Conservation (phyloP, 1,140 invertebrate genomes). For the Latrodectus geometricus region DNA sequence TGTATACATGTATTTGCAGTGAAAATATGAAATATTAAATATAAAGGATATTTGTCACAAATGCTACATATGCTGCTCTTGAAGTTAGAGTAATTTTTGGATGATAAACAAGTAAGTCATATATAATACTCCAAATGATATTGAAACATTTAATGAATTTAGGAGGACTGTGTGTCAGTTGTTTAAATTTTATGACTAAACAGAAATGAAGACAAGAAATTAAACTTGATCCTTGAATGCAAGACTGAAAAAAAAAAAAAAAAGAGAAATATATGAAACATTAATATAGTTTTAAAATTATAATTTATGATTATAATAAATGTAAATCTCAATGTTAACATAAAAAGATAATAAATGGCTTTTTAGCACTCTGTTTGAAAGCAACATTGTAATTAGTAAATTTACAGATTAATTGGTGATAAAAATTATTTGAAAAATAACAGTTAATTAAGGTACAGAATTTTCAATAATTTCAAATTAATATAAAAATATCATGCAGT, state of each 20-base stretch:
- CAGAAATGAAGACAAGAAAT: constrained; percentile 17
- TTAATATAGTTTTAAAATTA: too few species aligned
- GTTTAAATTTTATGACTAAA: background rate
- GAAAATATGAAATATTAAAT: background rate
- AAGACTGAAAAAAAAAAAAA: background rate
- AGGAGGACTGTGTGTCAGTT: background rate
- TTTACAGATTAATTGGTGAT: background rate
- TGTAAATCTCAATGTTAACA: too few species aligned
- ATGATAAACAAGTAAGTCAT: constrained; percentile 30
- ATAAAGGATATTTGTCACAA: constrained; percentile 55
- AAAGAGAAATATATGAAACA: too few species aligned
- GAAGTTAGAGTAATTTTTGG: background rate
- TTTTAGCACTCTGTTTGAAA: too few species aligned
- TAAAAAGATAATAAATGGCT: too few species aligned
- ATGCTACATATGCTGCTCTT: background rate
- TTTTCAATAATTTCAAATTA: too few species aligned
- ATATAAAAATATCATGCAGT: too few species aligned
- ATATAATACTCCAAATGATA: constrained; percentile 16
- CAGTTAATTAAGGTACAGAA: too few species aligned
- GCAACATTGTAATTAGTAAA: background rate
- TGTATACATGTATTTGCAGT: too few species aligned
- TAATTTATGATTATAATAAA: too few species aligned
- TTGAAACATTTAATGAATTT: constrained; percentile 8
- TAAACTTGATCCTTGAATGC: background rate
- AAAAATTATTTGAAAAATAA: too few species aligned